phyloP scores from a whole-genome alignment of 2,797 vertebrate species.

The Spinus pinus region DNA sequence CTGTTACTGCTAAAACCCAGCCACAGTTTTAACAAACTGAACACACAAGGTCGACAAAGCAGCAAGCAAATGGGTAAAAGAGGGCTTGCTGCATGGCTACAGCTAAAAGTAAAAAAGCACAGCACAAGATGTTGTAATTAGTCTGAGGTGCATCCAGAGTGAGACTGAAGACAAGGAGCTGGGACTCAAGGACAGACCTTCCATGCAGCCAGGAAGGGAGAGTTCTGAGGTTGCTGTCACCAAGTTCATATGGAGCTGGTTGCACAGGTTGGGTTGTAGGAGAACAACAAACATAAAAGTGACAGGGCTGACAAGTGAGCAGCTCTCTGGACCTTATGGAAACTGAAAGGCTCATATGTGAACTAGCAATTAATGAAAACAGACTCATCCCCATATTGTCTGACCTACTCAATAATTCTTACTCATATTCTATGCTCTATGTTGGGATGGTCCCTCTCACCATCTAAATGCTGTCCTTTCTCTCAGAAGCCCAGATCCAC shows the following conservation, averaged over 20 bases:
- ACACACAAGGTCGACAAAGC: background rate
- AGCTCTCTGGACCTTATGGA: background rate
- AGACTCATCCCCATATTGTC: background rate
- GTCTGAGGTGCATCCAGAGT: background rate
- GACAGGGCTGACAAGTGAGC: background rate
- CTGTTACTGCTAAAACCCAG: background rate
- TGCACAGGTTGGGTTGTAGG: background rate
- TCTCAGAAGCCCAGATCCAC: background rate
- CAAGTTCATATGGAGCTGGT: background rate
- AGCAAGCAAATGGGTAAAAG: background rate
- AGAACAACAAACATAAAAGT: background rate
- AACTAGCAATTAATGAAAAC: background rate
- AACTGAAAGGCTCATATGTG: background rate
- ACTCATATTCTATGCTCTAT: background rate
- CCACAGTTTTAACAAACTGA: background rate
- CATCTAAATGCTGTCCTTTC: background rate
- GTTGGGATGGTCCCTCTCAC: background rate
- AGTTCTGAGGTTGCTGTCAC: background rate
- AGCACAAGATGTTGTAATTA: fast-evolving
- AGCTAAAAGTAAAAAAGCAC: background rate
- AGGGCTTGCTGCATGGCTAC: background rate
- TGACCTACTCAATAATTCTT: background rate
- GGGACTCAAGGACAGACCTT: background rate
- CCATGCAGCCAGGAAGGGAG: fast-evolving
- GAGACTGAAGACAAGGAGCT: background rate